phyloP scores from a whole-genome alignment of 2,797 vertebrate species.

The Monodelphis domestica region DNA sequence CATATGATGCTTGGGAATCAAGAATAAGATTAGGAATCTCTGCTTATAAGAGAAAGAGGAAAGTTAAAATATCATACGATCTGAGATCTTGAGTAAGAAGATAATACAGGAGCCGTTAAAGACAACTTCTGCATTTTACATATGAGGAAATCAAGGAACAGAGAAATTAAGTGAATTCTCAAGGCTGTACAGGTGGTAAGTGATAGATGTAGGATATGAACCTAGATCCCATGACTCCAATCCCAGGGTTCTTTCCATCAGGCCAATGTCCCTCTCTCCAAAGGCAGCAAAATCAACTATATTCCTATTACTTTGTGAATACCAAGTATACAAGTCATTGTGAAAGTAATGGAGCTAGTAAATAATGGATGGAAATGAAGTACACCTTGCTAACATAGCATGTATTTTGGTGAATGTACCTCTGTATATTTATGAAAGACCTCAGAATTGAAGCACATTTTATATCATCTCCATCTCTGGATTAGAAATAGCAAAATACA shows the following conservation, averaged over 20 bases:
- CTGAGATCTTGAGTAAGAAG: not conserved
- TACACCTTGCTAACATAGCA: not conserved
- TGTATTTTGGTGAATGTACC: not conserved
- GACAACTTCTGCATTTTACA: not conserved
- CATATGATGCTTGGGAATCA: not conserved
- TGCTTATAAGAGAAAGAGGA: not conserved
- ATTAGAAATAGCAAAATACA: conserved; percentile 33
- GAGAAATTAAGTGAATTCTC: not conserved
- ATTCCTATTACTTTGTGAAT: not conserved
- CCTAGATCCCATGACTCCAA: not conserved
- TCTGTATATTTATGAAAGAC: not conserved
- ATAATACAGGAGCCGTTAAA: not conserved
- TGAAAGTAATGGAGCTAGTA: not conserved
- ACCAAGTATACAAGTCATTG: not conserved
- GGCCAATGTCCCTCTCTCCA: not conserved
- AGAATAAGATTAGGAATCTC: not conserved
- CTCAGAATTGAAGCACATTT: not conserved
- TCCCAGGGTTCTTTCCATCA: not conserved
- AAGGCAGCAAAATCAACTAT: not conserved
- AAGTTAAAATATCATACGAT: not conserved
- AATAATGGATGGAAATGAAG: not conserved
- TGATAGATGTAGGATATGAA: not conserved
- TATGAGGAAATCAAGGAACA: not conserved
- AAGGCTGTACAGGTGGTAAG: not conserved
- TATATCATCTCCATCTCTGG: not conserved